These are phyloP conservation scores for Anhinga anhinga DNA, from an alignment of 2,113 vertebrate species.

Conservation along the genomic window DNA sequence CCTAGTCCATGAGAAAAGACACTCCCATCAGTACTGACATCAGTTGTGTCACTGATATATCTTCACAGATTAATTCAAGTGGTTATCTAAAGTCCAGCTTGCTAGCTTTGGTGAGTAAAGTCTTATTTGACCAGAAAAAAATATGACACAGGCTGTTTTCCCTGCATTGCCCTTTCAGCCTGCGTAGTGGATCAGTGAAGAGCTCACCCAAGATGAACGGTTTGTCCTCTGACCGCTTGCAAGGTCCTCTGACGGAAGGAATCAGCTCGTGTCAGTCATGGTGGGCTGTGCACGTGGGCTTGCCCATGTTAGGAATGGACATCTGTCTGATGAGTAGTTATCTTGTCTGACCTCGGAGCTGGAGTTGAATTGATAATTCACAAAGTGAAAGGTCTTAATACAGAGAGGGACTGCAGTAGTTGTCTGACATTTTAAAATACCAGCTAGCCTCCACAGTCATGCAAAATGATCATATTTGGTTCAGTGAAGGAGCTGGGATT, in stretches of 20 bases:
- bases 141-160: not conserved
- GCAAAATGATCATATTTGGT: rapidly evolving
- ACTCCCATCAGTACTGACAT: not conserved
- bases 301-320: rapidly evolving
- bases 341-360: not conserved
- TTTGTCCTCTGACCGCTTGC: not conserved
- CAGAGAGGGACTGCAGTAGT: not conserved
- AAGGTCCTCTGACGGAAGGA: not conserved
- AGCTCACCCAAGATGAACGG: not conserved
- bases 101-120: not conserved
- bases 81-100: not conserved
- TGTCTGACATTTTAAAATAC: constrained; percentile 13
- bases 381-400: not conserved
- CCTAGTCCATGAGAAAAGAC: not conserved
- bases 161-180: not conserved
- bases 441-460: not conserved
- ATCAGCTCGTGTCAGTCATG: rapidly evolving
- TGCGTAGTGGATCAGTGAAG: rapidly evolving
- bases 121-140: not conserved
- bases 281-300: not conserved
- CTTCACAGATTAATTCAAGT: not conserved
- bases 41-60: not conserved
- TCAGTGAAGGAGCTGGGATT: not conserved
- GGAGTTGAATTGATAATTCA: not conserved
- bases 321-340: not conserved